Conservation (phyloP, 2,797 vertebrate species). For the Dendrocincla fuliginosa region DNA sequence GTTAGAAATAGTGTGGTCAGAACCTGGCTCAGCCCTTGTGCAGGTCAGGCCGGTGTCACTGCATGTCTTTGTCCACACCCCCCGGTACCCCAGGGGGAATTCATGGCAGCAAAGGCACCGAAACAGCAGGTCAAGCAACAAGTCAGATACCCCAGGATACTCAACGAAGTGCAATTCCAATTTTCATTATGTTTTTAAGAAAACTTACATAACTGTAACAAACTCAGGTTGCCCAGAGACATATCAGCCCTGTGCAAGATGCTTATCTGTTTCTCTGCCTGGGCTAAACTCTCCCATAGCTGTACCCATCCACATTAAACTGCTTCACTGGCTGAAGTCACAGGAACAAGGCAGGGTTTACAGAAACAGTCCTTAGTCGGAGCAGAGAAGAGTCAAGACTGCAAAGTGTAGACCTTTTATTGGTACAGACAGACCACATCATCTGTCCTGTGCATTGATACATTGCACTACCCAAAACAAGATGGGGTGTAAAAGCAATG, state of each 20-base stretch:
- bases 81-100: not conserved
- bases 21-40: not conserved
- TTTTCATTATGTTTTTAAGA: not conserved
- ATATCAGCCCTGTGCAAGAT: not conserved
- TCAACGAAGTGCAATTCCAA: not conserved
- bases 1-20: not conserved
- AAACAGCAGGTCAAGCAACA: not conserved
- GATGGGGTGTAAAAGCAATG: not conserved
- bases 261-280: not conserved
- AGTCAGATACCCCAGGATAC: not conserved
- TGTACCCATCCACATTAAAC: not conserved
- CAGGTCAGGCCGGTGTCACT: not conserved
- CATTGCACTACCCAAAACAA: not conserved
- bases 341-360: not conserved
- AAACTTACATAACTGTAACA: not conserved
- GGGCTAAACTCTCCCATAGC: not conserved
- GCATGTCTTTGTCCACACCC: not conserved
- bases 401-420: not conserved
- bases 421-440: not conserved
- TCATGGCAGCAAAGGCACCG: not conserved
- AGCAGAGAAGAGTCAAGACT: not conserved
- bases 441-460: not conserved
- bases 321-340: not conserved
- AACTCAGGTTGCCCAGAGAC: not conserved
- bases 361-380: not conserved